phyloP scores from a whole-genome alignment of 2,113 vertebrate species.

The Tetrao urogallus region DNA sequence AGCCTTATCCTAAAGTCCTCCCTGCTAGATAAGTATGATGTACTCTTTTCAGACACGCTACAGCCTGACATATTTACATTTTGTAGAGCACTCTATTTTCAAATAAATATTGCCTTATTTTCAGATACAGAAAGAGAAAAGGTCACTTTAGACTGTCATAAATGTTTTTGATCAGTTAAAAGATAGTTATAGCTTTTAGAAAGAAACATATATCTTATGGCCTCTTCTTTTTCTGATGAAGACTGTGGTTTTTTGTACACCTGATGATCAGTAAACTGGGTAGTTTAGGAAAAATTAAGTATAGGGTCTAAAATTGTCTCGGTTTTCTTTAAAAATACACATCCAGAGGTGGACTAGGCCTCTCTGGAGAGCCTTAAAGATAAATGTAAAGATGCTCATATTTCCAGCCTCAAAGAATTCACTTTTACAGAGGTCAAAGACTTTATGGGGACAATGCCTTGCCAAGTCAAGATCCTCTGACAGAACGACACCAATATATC shows the following conservation, averaged over 20 bases:
- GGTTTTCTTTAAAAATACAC: background rate
- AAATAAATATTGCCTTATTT: background rate
- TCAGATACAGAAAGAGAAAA: background rate
- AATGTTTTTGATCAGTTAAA: background rate
- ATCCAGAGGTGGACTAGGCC: background rate
- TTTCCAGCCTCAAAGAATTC: background rate
- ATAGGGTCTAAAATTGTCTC: background rate
- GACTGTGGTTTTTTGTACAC: background rate
- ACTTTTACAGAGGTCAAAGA: background rate
- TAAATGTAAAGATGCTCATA: background rate
- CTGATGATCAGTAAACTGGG: background rate
- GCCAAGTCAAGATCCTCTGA: background rate
- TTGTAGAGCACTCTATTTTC: background rate
- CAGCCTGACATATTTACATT: background rate
- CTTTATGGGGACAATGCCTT: background rate
- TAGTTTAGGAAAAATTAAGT: background rate
- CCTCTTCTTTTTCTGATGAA: background rate
- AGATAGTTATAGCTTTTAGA: background rate
- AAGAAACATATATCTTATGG: background rate
- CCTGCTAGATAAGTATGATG: background rate
- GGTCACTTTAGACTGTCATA: background rate
- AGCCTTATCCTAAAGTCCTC: background rate
- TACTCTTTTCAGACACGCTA: background rate
- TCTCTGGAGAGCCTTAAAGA: background rate
- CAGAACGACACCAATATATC: background rate